These are phyloP conservation scores for Gymnoscopelus braueri DNA, from an alignment of 2,797 vertebrate genomes.

Conservation along the genomic window DNA sequence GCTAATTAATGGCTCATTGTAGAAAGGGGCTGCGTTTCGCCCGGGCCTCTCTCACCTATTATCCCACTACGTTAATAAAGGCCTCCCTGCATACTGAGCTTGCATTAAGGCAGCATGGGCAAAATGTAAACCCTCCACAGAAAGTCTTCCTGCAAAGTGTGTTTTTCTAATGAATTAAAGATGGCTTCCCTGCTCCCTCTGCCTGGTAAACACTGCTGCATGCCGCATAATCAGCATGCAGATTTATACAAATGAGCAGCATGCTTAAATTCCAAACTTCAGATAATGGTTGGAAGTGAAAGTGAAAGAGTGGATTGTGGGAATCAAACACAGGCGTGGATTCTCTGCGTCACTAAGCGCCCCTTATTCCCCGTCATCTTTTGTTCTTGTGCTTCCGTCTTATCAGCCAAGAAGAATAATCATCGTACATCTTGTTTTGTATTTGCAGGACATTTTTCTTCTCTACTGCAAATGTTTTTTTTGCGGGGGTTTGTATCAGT, in stretches of 20 bases:
- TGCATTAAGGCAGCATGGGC: conserved; percentile 63
- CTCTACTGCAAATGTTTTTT: conserved; percentile 22
- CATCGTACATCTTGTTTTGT: conserved; percentile 35
- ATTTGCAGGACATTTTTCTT: conserved; percentile 43
- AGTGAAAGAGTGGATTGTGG: conserved; percentile 50
- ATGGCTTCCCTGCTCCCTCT: conserved; percentile 74
- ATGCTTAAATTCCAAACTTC: conserved; percentile 73
- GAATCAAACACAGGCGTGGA: conserved; percentile 42
- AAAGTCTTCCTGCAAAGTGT: conserved; percentile 76
- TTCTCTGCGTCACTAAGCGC: conserved; percentile 21
- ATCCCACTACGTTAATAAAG: conserved; percentile 69
- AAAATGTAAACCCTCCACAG: conserved; percentile 70
- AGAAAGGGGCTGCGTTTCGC: conserved; percentile 63
- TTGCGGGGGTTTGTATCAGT: conserved; percentile 24
- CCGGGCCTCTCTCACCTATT: conserved; percentile 71
- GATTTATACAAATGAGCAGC: conserved; percentile 82
- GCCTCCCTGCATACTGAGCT: conserved; percentile 72
- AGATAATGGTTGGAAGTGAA: conserved; percentile 71
- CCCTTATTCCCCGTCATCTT: conserved; percentile 49
- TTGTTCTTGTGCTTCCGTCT: conserved; percentile 30
- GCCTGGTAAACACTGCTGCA: conserved; percentile 78
- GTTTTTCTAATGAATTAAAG: conserved; percentile 87
- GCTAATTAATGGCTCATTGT: conserved; percentile 81
- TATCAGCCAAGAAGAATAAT: conserved; percentile 43
- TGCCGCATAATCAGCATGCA: conserved; percentile 80